These are phyloP conservation scores for Odontomyia ornata DNA, from an alignment of 2,888 invertebrate genomes.

Conservation along the genomic window DNA sequence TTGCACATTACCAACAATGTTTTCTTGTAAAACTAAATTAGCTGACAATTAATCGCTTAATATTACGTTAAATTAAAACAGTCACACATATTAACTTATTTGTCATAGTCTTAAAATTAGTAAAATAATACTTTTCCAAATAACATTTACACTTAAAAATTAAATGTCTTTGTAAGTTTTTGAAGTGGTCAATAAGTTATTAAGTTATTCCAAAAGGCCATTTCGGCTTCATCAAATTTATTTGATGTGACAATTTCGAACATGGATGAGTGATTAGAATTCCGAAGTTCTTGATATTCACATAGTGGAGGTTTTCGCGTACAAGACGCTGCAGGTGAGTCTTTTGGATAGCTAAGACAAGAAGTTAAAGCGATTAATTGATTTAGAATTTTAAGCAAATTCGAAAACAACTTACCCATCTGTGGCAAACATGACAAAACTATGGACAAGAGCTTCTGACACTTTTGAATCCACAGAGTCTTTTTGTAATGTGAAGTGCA, in stretches of 20 bases:
- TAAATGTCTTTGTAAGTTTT: background rate
- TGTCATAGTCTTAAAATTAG: background rate
- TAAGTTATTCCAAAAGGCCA: conserved; percentile 56
- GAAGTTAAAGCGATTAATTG: background rate
- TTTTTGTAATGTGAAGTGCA: conserved; percentile 61
- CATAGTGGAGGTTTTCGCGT: conserved; percentile 53
- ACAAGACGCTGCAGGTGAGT: conserved; percentile 37
- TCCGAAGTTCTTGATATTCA: conserved; percentile 59
- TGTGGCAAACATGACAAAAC: conserved; percentile 66
- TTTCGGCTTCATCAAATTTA: conserved; percentile 54
- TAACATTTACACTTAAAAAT: background rate
- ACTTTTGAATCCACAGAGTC: conserved; percentile 60
- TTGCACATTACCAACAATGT: too few relatives aligned
- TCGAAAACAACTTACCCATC: conserved; percentile 60
- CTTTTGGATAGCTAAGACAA: conserved; percentile 40
- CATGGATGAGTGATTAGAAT: conserved; percentile 46
- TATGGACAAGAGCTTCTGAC: conserved; percentile 60
- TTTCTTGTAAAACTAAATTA: too few relatives aligned
- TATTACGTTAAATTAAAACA: too few relatives aligned
- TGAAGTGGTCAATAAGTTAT: conserved; percentile 13
- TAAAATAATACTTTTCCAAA: conserved; percentile 14
- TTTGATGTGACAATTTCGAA: conserved; percentile 54
- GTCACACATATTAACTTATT: too few relatives aligned
- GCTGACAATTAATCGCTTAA: too few relatives aligned
- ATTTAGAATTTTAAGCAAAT: background rate